These are phyloP conservation scores for Brachyrhaphis roseni DNA, from an alignment of 2,797 vertebrate species.

Conservation along the genomic window DNA sequence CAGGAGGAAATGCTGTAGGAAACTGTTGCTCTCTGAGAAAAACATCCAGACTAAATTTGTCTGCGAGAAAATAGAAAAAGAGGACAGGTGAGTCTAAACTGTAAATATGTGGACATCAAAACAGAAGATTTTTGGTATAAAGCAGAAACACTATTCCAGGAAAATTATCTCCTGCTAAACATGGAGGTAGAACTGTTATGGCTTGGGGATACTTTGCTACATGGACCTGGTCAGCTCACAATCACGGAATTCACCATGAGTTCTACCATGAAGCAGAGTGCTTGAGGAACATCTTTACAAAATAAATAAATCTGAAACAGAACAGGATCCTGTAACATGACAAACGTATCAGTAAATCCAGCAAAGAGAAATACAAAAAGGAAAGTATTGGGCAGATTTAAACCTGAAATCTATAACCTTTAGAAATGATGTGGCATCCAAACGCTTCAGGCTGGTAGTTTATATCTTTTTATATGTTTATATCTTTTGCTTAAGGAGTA, in stretches of 20 bases:
- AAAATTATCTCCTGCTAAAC: background rate
- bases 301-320: background rate
- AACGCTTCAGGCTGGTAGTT: background rate
- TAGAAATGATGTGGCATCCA: background rate
- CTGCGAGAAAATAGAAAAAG: background rate
- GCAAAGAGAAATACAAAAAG: background rate
- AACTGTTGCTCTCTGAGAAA: background rate
- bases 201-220: background rate
- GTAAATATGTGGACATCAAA: background rate
- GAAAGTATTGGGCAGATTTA: background rate
- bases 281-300: background rate
- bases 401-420: background rate
- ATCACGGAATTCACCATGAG: background rate
- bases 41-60: background rate
- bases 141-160: background rate
- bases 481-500: background rate
- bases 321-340: background rate
- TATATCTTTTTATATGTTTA: background rate
- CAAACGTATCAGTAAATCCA: background rate
- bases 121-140: background rate
- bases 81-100: background rate
- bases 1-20: background rate
- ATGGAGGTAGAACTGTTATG: background rate
- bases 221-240: background rate
- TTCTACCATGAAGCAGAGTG: background rate